phyloP scores from a whole-genome alignment of 1,140 invertebrate species.

The Aethina tumida region DNA sequence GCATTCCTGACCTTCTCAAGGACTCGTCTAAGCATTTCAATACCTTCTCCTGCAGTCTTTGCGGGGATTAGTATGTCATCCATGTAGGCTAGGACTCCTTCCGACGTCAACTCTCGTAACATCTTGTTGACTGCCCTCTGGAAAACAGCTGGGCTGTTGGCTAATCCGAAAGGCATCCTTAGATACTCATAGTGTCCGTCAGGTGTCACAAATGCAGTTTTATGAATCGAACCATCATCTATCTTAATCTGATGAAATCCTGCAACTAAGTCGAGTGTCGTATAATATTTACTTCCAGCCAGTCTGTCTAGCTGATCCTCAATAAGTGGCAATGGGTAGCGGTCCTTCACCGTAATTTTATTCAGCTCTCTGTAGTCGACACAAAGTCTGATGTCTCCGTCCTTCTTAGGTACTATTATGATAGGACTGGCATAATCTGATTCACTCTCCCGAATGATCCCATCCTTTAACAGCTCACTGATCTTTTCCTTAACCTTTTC shows the following conservation, averaged over 20 bases:
- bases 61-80: slow-evolving; percentile 26
- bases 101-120: slow-evolving; percentile 20
- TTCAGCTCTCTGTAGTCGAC: slow-evolving; percentile 34
- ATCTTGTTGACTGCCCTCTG: slow-evolving; percentile 33
- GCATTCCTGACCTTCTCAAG: slow-evolving; percentile 13
- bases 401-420: slow-evolving; percentile 32
- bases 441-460: slow-evolving; percentile 30
- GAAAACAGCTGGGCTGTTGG: slow-evolving; percentile 36
- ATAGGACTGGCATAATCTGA: slow-evolving; percentile 35
- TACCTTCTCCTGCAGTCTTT: slow-evolving; percentile 16
- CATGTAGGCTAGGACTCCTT: slow-evolving; percentile 16
- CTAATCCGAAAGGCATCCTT: slow-evolving; percentile 38
- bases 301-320: slow-evolving; percentile 35
- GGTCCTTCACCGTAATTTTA: slow-evolving; percentile 28
- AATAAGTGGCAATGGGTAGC: slow-evolving; percentile 37
- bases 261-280: slow-evolving; percentile 20
- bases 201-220: slow-evolving; percentile 25
- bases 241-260: slow-evolving; percentile 26
- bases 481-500: too few species aligned
- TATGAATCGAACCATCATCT: slow-evolving; percentile 28
- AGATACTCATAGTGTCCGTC: slow-evolving; percentile 37
- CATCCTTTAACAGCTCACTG: slow-evolving; percentile 22
- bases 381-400: slow-evolving; percentile 28
- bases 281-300: slow-evolving; percentile 21
- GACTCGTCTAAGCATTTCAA: slow-evolving; percentile 19